These are phyloP conservation scores for Pelusios castaneus DNA, from an alignment of 2,113 vertebrate genomes.

Conservation along the genomic window DNA sequence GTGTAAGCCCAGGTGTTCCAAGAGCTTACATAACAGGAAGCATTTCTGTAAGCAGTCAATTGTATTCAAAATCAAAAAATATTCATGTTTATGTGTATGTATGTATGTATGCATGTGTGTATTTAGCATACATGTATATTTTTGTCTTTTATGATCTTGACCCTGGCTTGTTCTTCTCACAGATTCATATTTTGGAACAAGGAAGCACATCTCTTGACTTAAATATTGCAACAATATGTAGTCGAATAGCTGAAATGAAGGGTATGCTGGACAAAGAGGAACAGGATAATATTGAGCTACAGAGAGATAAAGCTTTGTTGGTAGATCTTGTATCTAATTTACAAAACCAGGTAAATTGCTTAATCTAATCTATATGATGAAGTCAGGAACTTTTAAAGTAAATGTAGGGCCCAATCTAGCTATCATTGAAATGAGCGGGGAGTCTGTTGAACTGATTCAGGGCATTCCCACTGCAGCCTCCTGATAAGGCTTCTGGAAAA, in stretches of 20 bases:
- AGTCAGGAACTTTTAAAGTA: not conserved
- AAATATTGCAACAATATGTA: not conserved
- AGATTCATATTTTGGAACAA: constrained; percentile 17
- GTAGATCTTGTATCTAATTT: constrained; percentile 18
- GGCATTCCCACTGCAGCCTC: not conserved
- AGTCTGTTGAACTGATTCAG: not conserved
- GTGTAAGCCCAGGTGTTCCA: not conserved
- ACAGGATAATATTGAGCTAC: constrained; percentile 3
- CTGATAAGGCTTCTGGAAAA: not conserved
- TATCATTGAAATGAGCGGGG: not conserved
- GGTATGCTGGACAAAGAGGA: constrained; percentile 17
- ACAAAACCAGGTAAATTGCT: constrained; percentile 29
- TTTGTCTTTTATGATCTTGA: not conserved
- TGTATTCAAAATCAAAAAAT: not conserved
- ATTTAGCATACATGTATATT: not conserved
- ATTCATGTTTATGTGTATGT: not conserved
- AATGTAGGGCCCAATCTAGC: not conserved
- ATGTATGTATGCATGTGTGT: not conserved
- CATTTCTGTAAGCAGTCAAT: not conserved
- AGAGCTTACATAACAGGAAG: not conserved
- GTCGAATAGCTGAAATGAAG: constrained; percentile 21
- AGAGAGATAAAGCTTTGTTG: constrained; percentile 41
- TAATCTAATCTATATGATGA: not conserved
- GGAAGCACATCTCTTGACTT: constrained; percentile 9
- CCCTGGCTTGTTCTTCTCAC: not conserved